phyloP scores from a whole-genome alignment of 2,888 invertebrate genomes.

The Dendrolimus pini region DNA sequence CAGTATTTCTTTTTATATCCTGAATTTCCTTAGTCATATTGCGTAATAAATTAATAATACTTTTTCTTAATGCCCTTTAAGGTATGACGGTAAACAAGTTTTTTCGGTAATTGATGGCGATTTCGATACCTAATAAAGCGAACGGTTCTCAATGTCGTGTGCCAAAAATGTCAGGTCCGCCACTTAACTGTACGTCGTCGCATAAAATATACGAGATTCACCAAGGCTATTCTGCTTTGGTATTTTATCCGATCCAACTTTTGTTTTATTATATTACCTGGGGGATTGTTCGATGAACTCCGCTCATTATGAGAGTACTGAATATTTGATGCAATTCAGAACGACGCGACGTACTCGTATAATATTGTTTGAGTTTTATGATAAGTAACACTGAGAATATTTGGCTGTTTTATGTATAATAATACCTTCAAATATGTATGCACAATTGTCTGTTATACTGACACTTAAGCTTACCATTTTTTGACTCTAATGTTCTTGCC shows the following conservation, averaged over 20 bases:
- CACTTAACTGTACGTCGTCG: slow-evolving; percentile 31
- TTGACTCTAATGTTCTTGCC: too few relatives aligned
- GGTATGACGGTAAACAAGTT: background rate
- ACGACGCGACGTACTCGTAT: too few relatives aligned
- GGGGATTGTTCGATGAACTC: slow-evolving; percentile 24
- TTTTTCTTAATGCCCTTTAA: slow-evolving; percentile 5
- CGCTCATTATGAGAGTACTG: slow-evolving; percentile 25
- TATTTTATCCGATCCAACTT: slow-evolving; percentile 43
- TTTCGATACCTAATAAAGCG: slow-evolving; percentile 39
- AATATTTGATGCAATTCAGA: slow-evolving; percentile 12
- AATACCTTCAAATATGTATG: too few relatives aligned
- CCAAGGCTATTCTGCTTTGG: slow-evolving; percentile 41
- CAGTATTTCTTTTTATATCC: too few relatives aligned
- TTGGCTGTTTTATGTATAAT: too few relatives aligned
- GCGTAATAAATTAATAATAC: background rate
- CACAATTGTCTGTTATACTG: too few relatives aligned
- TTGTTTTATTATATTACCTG: slow-evolving; percentile 32
- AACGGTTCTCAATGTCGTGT: slow-evolving; percentile 42
- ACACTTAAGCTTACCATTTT: too few relatives aligned
- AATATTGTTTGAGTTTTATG: too few relatives aligned
- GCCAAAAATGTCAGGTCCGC: slow-evolving; percentile 45
- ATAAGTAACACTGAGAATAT: too few relatives aligned
- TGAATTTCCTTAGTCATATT: background rate
- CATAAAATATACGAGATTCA: slow-evolving; percentile 41
- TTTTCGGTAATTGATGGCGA: slow-evolving; percentile 13